Evolutionary conservation across 2,888 invertebrate species (phyloP).

Genomic region (Spilarctia lutea): DNA sequence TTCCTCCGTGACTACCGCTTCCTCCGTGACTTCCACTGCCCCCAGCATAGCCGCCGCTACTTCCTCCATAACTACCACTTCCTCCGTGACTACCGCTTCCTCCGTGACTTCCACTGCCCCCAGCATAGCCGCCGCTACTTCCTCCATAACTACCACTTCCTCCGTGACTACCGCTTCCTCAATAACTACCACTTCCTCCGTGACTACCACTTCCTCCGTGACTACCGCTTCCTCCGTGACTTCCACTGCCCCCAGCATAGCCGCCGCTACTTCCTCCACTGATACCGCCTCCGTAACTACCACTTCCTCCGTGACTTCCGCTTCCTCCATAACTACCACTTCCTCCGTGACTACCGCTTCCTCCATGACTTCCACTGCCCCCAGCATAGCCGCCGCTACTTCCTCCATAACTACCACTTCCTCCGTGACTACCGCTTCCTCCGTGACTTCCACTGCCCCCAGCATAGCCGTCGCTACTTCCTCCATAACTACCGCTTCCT

Average conservation of each 20-base stretch:
- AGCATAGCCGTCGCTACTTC: too few species aligned
- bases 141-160: too few species aligned
- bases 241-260: conserved; percentile 47
- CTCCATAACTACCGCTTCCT: too few species aligned
- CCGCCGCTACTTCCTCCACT: conserved; percentile 37
- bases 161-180: conserved; percentile 35
- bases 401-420: conserved; percentile 33
- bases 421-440: conserved; percentile 18
- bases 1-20: conserved; percentile 21
- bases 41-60: too few species aligned
- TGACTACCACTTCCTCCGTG: too few species aligned
- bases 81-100: too few species aligned
- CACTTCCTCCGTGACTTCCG: too few species aligned
- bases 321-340: too few species aligned
- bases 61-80: too few species aligned
- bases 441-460: neutral
- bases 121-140: conserved; percentile 48
- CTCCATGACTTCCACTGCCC: conserved; percentile 54
- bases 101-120: too few species aligned
- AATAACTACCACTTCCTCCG: too few species aligned
- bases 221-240: conserved; percentile 49
- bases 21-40: neutral
- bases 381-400: conserved; percentile 37
- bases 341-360: conserved; percentile 50
- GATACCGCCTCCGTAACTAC: conserved; percentile 21